Conservation (phyloP, 1,140 invertebrate species). For the Tetragnatha versicolor region DNA sequence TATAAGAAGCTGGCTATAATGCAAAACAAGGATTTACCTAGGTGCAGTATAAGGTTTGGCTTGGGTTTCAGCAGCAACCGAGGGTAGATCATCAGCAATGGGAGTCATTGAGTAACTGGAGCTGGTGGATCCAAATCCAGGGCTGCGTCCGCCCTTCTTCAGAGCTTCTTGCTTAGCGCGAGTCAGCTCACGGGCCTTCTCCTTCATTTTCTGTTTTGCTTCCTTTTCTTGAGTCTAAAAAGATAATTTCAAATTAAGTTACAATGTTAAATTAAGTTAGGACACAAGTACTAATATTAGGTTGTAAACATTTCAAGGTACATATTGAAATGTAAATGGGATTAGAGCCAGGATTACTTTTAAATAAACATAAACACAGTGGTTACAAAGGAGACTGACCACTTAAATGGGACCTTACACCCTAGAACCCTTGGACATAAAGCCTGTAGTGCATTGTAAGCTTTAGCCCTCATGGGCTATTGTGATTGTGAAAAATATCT, state of each 20-base stretch:
- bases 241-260: not conserved
- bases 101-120: slow-evolving; percentile 60
- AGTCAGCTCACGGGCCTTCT: slow-evolving; percentile 95
- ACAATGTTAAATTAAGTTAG: no score
- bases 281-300: no score
- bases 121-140: slow-evolving; percentile 61
- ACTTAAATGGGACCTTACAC: no score
- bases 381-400: no score
- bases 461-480: no score
- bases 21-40: slow-evolving; percentile 6
- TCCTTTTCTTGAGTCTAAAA: slow-evolving; percentile 93
- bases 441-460: no score
- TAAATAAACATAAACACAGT: no score
- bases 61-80: slow-evolving; percentile 64
- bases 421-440: no score
- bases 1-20: not conserved
- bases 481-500: no score
- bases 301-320: no score
- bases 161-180: slow-evolving; percentile 78
- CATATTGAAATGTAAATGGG: no score
- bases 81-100: slow-evolving; percentile 67
- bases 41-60: slow-evolving; percentile 53
- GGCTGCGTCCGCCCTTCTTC: slow-evolving; percentile 72
- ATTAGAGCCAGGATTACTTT: no score
- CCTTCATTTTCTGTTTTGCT: slow-evolving; percentile 95